Conservation (phyloP, 2,888 invertebrate species). For the Temnothorax ravouxi region DNA sequence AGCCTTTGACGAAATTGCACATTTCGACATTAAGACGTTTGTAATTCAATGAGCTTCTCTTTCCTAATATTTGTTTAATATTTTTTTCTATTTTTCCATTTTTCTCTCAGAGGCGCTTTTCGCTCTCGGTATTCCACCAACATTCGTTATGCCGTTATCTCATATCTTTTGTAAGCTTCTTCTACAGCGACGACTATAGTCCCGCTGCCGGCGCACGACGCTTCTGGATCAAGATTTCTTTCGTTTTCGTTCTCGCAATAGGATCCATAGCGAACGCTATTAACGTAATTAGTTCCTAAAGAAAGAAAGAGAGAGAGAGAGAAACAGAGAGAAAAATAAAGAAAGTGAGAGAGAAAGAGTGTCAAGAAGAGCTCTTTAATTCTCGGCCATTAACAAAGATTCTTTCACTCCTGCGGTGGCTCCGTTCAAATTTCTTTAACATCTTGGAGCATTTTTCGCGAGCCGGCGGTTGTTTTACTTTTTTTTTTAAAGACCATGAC, state of each 20-base stretch:
- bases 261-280: constrained; percentile 23
- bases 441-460: constrained; percentile 30
- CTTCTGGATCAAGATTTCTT: constrained; percentile 18
- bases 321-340: background rate
- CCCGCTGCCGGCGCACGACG: background rate
- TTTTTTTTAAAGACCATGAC: constrained; percentile 34
- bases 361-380: constrained; percentile 28
- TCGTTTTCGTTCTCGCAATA: constrained; percentile 36
- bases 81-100: constrained; percentile 6
- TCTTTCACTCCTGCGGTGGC: background rate
- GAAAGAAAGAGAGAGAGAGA: constrained; percentile 1
- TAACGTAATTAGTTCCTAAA: constrained; percentile 41
- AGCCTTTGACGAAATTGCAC: constrained; percentile 21
- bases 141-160: constrained; percentile 35
- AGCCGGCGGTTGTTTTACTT: background rate
- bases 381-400: constrained; percentile 39
- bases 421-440: constrained; percentile 41
- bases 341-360: background rate
- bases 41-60: constrained; percentile 26
- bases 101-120: constrained; percentile 9
- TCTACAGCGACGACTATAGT: constrained; percentile 3
- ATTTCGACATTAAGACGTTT: constrained; percentile 23
- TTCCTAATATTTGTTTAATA: constrained; percentile 29
- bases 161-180: constrained; percentile 25
- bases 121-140: constrained; percentile 6